Conservation (phyloP, 2,113 vertebrate species). For the Centropus bengalensis region DNA sequence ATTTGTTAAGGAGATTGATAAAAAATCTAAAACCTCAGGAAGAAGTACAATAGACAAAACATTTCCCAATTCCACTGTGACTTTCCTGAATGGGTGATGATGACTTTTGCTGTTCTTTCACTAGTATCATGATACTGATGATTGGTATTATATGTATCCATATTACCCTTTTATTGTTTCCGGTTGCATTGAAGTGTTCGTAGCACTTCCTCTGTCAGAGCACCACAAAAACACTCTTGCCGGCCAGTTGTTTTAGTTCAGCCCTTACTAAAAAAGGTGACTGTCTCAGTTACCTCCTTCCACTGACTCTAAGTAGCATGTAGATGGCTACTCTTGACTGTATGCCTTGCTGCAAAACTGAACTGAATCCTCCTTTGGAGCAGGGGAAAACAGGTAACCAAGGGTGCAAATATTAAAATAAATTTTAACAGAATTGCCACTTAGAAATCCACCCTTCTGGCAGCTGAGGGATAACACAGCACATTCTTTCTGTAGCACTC, state of each 20-base stretch:
- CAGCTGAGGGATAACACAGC: not conserved
- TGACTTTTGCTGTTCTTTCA: not conserved
- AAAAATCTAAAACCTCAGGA: not conserved
- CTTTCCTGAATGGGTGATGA: not conserved
- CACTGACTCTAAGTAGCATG: not conserved
- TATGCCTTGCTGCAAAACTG: not conserved
- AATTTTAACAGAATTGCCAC: not conserved
- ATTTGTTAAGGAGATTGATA: not conserved
- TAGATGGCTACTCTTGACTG: not conserved
- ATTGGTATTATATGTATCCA: not conserved
- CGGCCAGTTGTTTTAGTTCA: not conserved
- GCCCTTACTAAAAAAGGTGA: not conserved
- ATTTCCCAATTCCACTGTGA: not conserved
- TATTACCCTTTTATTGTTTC: conserved; percentile 1
- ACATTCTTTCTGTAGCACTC: not conserved
- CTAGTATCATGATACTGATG: not conserved
- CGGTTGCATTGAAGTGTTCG: not conserved
- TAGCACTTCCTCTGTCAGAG: not conserved
- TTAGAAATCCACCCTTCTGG: not conserved
- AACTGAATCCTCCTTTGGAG: not conserved
- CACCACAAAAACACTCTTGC: not conserved
- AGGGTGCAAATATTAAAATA: not conserved
- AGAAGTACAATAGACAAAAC: not conserved
- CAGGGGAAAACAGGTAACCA: not conserved
- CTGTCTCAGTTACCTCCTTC: not conserved